Evolutionary conservation across 2,888 invertebrate genomes (phyloP), one percentile per base, ranked within the genome.

Genomic region (Eretmocerus hayati): DNA sequence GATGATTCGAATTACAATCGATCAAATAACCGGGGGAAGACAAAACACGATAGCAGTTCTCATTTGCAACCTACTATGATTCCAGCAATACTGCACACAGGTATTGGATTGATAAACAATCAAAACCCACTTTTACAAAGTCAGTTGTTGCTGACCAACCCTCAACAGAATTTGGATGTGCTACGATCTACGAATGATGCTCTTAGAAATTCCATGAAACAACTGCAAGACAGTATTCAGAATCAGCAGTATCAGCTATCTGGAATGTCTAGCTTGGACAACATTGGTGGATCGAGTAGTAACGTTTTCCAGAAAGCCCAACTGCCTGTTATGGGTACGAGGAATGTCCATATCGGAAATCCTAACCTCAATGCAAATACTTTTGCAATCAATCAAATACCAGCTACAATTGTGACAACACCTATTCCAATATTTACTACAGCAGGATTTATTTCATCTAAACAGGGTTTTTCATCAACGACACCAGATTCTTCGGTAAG

Each of bases 291-390:
- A 40, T 58, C 62, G 0, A 64, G 62, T 15, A 65, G 58, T 11
- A 54, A 36, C 18, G 36, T 60, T 1, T 26, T 55, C 1, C 58
- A 58, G 6, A 62, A 58, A 37, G 62, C 67, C 4, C 71, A 69
- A 22, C 43, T 69, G 15, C 71, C 69, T 6, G 60, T 59, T 21
- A 52, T 69, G 1, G 65, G 62, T 3, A 55, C 63, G 6, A 66
- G 65, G 35, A 69, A 65, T 18, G 70, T 71, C 0, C 65, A 71
- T 37, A 71, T 71, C 9, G 23, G 65, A 4, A 71, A 71, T 61
- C 70, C 70, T 0, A 66, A 64, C 43, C 52, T 68, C 2, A 69
- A 65, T 26, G 26, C 61, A 1, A 65, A 62, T 54, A 54, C 62
- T 19, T 60, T 62, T 33, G 43, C 60, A 3, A 42, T 66, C 40